Evolutionary conservation across 2,888 invertebrate genomes (phyloP).

Genomic region (Carterocephalus palaemon): DNA sequence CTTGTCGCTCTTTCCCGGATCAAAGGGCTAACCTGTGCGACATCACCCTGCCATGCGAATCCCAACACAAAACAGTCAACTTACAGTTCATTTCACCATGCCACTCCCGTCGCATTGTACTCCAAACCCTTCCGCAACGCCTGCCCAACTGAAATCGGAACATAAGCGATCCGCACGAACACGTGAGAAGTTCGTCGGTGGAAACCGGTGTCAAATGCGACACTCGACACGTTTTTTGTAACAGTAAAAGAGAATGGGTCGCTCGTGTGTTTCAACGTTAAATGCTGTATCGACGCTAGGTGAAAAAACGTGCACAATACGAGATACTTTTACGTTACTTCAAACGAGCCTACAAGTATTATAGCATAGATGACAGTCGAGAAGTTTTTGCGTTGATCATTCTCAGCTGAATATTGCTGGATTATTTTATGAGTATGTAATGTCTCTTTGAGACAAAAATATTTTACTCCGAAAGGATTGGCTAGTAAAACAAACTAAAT

Average conservation of each 20-base stretch:
- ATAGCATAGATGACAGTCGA: constrained; percentile 8
- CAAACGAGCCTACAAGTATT: no score
- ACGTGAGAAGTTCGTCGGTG: constrained; percentile 21
- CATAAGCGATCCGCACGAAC: constrained; percentile 8
- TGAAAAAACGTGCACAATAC: constrained; percentile 2
- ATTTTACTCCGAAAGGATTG: no score
- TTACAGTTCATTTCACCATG: constrained; percentile 16
- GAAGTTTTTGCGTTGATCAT: constrained; percentile 7
- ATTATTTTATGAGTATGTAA: no score
- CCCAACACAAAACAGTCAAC: constrained; percentile 29
- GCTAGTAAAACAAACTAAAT: no score
- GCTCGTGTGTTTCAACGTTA: constrained; percentile 13
- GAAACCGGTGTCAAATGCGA: constrained; percentile 18
- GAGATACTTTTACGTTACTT: no score
- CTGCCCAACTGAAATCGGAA: constrained; percentile 6
- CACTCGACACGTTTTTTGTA: constrained; percentile 19
- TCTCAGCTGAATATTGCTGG: no score
- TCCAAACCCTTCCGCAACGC: constrained; percentile 4
- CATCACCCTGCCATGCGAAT: constrained; percentile 30
- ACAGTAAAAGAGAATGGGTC: constrained; percentile 15
- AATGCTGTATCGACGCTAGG: constrained; percentile 12
- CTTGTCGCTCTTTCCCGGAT: constrained; percentile 60
- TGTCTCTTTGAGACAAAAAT: no score
- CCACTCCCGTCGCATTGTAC: background rate
- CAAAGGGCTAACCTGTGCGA: constrained; percentile 58